These are phyloP conservation scores for Isotomurus palustris DNA, from an alignment of 2,888 invertebrate species.

Conservation along the genomic window DNA sequence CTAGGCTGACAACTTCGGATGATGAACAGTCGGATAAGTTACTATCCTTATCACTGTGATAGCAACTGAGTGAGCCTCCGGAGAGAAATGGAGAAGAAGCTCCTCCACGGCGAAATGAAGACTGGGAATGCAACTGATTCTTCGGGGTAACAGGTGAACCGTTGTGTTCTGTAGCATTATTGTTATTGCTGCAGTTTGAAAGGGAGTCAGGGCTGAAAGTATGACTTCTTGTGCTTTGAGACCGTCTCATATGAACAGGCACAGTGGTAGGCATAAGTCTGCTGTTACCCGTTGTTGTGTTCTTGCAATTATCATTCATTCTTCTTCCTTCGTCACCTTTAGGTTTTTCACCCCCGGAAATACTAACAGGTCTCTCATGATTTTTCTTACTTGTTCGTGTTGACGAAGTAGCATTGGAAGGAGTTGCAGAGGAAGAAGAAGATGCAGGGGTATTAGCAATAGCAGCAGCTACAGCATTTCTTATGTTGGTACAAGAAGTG, in stretches of 20 bases:
- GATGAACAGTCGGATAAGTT: constrained; percentile 5
- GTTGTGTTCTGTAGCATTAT: background rate
- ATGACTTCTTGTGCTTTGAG: constrained; percentile 41
- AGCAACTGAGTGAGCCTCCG: too few relatives aligned
- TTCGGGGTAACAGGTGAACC: background rate
- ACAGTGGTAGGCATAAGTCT: constrained; percentile 28
- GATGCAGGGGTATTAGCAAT: too few relatives aligned
- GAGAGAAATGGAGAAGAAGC: background rate
- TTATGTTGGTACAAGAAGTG: constrained; percentile 1
- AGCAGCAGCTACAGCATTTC: background rate
- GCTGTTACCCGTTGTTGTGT: constrained; percentile 33
- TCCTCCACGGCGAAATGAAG: background rate
- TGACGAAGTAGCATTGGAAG: background rate
- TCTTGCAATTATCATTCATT: constrained; percentile 22
- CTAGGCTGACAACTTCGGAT: constrained; percentile 12
- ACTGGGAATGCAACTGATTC: constrained; percentile 1
- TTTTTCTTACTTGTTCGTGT: background rate
- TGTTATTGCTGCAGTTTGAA: constrained; percentile 17
- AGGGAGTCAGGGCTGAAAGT: constrained; percentile 23
- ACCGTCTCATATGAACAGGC: constrained; percentile 44
- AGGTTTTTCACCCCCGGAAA: constrained; percentile 47
- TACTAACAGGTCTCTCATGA: constrained; percentile 27
- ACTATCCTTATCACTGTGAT: constrained; percentile 11
- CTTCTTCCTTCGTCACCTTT: constrained; percentile 30
- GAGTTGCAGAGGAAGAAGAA: too few relatives aligned